Evolutionary conservation across 53 echinoderm and acorn worm genomes (phyloP), one percentile per base, ranked within the genome.

Genomic region (Holothuria leucospilota): DNA sequence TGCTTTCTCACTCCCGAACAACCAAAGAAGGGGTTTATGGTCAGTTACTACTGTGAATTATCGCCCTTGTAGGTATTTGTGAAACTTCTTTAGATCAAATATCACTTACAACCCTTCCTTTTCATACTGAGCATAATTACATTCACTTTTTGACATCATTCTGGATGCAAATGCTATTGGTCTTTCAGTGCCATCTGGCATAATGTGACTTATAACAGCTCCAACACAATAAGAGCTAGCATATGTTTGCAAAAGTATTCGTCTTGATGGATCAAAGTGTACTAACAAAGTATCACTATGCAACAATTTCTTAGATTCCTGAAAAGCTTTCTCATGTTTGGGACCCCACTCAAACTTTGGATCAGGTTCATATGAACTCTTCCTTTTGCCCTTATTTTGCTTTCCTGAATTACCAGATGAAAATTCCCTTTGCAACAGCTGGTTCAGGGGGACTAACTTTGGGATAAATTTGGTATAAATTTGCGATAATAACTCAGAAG

Each of bases 11-110:
- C 89, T 85, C 15, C 88, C 80, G 39, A 93, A 85, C 58, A 87
- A 49, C 0, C 87, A 90, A 30, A 93, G 64, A 29, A 87, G 94
- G n/a, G n/a, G n/a, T n/a, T n/a, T n/a, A n/a, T n/a, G n/a, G n/a
- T n/a, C n/a, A n/a, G n/a, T 94, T 21, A 78, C 62, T 16, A 91
- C 89, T 13, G 67, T 85, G 82, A 91, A 94, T 14, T 82, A 12
- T 66, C 91, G 42, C 20, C 88, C 94, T 65, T 94, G 73, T 40
- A 89, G 56, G 64, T 86, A 83, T 69, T 74, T 74, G 78, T 94
- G 91, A 60, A 82, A 94, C 59, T 89, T 81, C 74, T 71, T 87
- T 51, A 93, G 72, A n/a, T 90, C 93, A 78, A 93, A 93, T 20
- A 90, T 72, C 56, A 90, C 72, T 7, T 90, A 75, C 23, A 94